Base-by-base conservation (phyloP, 2,888 invertebrate species). In the Phragmatobia fuliginosa region DNA sequence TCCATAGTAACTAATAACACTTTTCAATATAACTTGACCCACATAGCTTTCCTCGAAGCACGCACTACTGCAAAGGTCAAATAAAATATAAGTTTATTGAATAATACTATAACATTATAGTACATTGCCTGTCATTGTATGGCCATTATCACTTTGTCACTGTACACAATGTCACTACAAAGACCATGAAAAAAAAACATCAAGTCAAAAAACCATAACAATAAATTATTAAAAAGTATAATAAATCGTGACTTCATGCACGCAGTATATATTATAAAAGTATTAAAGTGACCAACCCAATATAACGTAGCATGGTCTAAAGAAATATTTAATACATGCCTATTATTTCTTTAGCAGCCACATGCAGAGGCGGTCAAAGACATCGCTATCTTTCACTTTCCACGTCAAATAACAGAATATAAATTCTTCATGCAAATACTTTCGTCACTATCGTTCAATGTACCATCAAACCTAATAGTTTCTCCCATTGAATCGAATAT, bases 1-100 rank as follows among this genome's bases (percentile, higher is more conserved):
- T 63, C 67, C 65, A 76, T 72, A 41, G 33, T 58, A 45, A 60
- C 52, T 68, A 73, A 67, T 36, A 73, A 67, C 67, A 71, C 66
- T 59, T 62, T 71, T 62, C 38, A 59, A 66, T 69, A 72, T 78
- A 75, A 67, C 87, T 85, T 90, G 89, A 88, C 90, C 90, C 66
- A 87, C 74, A 83, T 90, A 81, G 73, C 72, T 79, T 78, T 81
- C 82, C 83, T 83, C 72, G 73, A 74, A 80, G 68, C 72, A 83
- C 73, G 82, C 78, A 77, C 77, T 81, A 80, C 78, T 80, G 62
- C 78, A 85, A 84, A 88, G 88, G 85, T 87, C 86, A 86, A 71
- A 85, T 80, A 79, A 81, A 81, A 81, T 86, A 79, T 83, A 83
- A 75, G 77, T 82, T 85, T 85, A 88, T 85, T 84, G 84, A 80